These are phyloP conservation scores for Sebastes fasciatus DNA, from an alignment of 2,113 vertebrate species.

Conservation along the genomic window DNA sequence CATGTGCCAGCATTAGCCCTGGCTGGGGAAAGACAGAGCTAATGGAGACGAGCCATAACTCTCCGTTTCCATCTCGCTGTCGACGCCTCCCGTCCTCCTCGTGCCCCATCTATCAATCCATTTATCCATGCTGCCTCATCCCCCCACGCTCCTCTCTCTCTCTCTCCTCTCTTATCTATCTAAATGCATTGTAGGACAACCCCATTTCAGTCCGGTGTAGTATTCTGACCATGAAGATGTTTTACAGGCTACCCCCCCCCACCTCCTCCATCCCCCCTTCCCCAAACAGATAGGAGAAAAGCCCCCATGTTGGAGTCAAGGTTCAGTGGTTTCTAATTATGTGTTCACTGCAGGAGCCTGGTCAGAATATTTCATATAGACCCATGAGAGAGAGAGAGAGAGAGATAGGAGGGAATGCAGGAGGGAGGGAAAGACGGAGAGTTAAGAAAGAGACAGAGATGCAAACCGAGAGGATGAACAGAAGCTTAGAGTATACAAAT, in stretches of 20 bases:
- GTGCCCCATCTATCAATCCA: constrained; percentile 65
- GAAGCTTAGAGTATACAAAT: neutral
- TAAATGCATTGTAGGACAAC: constrained; percentile 59
- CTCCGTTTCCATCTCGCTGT: constrained; percentile 54
- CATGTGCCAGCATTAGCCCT: neutral
- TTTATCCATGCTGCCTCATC: constrained; percentile 56
- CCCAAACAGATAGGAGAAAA: constrained; percentile 71
- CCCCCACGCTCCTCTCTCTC: constrained; percentile 12
- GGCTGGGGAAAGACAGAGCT: constrained; percentile 38
- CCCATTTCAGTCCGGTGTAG: constrained; percentile 38
- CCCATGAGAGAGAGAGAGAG: constrained; percentile 59
- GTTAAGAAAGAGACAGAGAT: constrained; percentile 7
- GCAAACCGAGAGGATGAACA: constrained; percentile 4
- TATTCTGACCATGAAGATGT: constrained; percentile 72
- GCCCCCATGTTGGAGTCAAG: constrained; percentile 67
- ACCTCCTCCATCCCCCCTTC: neutral
- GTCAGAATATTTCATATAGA: constrained; percentile 76
- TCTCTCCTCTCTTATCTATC: constrained; percentile 51
- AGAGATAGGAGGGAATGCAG: constrained; percentile 38
- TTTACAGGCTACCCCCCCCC: constrained; percentile 48
- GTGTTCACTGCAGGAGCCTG: constrained; percentile 61
- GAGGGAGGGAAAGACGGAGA: constrained; percentile 24
- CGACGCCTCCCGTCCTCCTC: constrained; percentile 28
- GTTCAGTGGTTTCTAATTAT: constrained; percentile 78
- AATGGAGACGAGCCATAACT: constrained; percentile 61